Evolutionary conservation across 1,140 invertebrate genomes (phyloP), one percentile per base, ranked within the genome.

Genomic region (Galleria mellonella): DNA sequence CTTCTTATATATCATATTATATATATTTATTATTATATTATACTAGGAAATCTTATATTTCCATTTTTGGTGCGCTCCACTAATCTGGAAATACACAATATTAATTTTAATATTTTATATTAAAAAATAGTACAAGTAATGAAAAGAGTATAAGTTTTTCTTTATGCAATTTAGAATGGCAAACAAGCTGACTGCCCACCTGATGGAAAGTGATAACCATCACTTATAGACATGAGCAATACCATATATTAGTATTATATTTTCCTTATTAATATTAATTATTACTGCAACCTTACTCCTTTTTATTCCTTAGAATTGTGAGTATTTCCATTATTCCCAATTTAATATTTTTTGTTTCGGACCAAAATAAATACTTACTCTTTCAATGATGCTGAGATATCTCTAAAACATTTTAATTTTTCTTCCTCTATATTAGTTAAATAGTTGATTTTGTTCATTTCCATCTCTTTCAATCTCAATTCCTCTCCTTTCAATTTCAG

Each of bases 371-470:
- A 32, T 33, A 8, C 64, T 67, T 49, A 68, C 64, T 68, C 64
- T 53, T 61, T 68, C 12, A 68, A 51, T 9, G 51, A 59, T 28
- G 55, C 11, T 9, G 57, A 60, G 38, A 68, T 64, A 9, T 68
- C 64, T 52, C 43, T 52, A 40, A 68, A 68, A 47, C 61, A 68
- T 41, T 64, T 68, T 0, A 68, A 38, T 45, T 68, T 68, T 42
- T 68, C 64, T 14, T 68, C 64, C 39, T 68, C 64, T 32, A 68
- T 55, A 36, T 51, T 61, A 9, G 64, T 68, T 30, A 68, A 51
- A 41, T 60, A 59, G 8, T 68, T 64, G 4, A 68, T 54, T 46
- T 68, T 62, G 32, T 59, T 59, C 57, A 64, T 68, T 32, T 68
- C 57, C 9, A 51, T 51, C 38, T 64, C 64, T 43, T 64, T 61